phyloP scores from a whole-genome alignment of 2,888 invertebrate species.

The Anagyrus pseudococci region DNA sequence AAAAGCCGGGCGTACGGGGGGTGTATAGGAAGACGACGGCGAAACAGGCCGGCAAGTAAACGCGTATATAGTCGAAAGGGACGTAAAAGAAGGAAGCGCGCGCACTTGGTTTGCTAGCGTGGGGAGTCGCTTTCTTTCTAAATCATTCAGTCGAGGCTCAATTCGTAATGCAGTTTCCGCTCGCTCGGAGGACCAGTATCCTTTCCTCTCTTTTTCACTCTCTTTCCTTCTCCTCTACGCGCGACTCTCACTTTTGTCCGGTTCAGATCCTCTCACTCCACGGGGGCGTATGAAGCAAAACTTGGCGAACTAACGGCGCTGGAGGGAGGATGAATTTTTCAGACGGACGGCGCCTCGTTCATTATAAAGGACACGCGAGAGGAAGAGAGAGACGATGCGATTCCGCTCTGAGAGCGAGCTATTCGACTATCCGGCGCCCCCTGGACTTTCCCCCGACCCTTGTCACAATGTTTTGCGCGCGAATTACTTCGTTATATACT shows the following conservation, averaged over 20 bases:
- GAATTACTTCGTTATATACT: neutral
- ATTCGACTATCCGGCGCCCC: too few relatives aligned
- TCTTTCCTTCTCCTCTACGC: neutral
- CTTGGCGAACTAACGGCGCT: neutral
- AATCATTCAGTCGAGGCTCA: constrained; percentile 28
- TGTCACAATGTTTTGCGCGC: neutral
- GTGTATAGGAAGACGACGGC: too few relatives aligned
- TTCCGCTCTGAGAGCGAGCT: too few relatives aligned
- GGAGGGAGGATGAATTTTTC: constrained; percentile 26
- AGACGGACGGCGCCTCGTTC: constrained; percentile 10
- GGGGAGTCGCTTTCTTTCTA: constrained; percentile 16
- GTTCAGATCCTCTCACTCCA: too few relatives aligned
- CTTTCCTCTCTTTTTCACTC: too few relatives aligned
- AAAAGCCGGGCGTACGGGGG: too few relatives aligned
- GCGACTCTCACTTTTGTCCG: neutral
- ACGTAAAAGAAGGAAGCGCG: too few relatives aligned
- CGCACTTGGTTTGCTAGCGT: too few relatives aligned
- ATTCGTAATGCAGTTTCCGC: constrained; percentile 31
- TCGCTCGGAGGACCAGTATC: neutral
- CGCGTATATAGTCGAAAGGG: neutral
- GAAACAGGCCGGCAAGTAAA: neutral
- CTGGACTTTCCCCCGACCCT: too few relatives aligned
- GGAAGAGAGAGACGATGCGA: too few relatives aligned
- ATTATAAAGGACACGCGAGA: constrained; percentile 21
- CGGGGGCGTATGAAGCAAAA: neutral